Evolutionary conservation across 2,888 invertebrate species (phyloP).

Genomic region (Zygothrica quintamaculata): DNA sequence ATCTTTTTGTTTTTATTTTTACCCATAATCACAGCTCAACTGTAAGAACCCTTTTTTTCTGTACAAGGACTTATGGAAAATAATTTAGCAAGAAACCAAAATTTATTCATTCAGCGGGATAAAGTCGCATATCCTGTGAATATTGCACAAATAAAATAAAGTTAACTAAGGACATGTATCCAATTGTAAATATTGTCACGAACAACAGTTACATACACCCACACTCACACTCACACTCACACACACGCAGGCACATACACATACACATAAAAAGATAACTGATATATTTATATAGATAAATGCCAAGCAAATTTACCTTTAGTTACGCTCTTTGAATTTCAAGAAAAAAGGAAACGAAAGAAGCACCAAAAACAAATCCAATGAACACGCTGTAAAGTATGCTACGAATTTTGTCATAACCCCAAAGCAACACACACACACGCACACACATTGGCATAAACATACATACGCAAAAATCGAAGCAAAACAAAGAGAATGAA

Average conservation of each 20-base stretch:
- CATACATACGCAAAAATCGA: constrained; percentile 33
- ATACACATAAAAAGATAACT: not conserved
- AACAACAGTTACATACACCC: constrained; percentile 20
- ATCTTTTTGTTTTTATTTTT: constrained; percentile 2
- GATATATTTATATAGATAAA: constrained; percentile 33
- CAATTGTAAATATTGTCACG: constrained; percentile 73
- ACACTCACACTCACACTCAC: constrained; percentile 9
- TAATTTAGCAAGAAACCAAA: constrained; percentile 38
- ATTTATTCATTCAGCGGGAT: constrained; percentile 40
- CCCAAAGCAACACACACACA: constrained; percentile 4
- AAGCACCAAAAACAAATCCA: not conserved
- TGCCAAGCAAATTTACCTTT: constrained; percentile 52
- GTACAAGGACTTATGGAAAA: constrained; percentile 22
- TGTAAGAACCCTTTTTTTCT: constrained; percentile 50
- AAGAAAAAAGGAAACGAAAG: constrained; percentile 45
- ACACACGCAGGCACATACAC: constrained; percentile 4
- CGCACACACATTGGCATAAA: not conserved
- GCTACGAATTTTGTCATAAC: constrained; percentile 63
- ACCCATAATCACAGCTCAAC: constrained; percentile 47
- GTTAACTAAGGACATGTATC: constrained; percentile 58
- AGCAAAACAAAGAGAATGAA: constrained; percentile 36
- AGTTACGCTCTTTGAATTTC: constrained; percentile 67
- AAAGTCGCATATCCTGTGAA: constrained; percentile 36
- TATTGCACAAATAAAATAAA: constrained; percentile 67
- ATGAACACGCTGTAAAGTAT: constrained; percentile 54